Evolutionary conservation across 2,888 invertebrate species (phyloP).

Genomic region (Idaea biselata): DNA sequence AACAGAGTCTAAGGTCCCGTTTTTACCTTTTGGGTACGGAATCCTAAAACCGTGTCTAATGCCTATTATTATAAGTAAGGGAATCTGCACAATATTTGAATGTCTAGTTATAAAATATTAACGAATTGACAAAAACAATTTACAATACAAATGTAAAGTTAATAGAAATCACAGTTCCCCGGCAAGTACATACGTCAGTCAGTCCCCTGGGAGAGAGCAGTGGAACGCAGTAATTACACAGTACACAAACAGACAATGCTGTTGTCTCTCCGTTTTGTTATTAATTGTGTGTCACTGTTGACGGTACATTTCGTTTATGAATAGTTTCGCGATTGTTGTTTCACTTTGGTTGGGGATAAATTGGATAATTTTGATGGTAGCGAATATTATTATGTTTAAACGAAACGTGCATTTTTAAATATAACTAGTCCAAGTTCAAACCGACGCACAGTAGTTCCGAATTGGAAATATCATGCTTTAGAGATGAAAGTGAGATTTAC

Average conservation of each 20-base stretch:
- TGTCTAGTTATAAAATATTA: not conserved
- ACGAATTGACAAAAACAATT: conserved; percentile 22
- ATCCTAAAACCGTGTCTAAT: too few species aligned
- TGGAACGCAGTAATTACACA: conserved; percentile 30
- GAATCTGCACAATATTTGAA: too few species aligned
- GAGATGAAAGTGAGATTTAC: too few species aligned
- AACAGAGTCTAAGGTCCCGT: too few species aligned
- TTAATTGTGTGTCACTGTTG: conserved; percentile 22
- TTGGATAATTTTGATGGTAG: not conserved
- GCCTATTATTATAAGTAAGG: too few species aligned
- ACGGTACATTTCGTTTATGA: conserved; percentile 8
- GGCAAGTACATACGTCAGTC: conserved; percentile 5
- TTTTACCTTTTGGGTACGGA: too few species aligned
- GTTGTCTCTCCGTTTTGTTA: conserved; percentile 18
- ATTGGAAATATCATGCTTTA: too few species aligned
- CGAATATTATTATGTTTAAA: too few species aligned
- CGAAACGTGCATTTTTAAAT: too few species aligned
- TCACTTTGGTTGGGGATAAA: not conserved
- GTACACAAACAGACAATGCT: conserved; percentile 28
- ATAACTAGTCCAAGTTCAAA: too few species aligned
- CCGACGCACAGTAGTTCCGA: too few species aligned
- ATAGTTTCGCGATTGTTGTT: not conserved
- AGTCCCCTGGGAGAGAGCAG: conserved; percentile 12
- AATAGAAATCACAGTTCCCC: conserved; percentile 22
- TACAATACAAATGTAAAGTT: conserved; percentile 30